Conservation (phyloP, 2,797 vertebrate genomes). For the Propithecus deckenii region DNA sequence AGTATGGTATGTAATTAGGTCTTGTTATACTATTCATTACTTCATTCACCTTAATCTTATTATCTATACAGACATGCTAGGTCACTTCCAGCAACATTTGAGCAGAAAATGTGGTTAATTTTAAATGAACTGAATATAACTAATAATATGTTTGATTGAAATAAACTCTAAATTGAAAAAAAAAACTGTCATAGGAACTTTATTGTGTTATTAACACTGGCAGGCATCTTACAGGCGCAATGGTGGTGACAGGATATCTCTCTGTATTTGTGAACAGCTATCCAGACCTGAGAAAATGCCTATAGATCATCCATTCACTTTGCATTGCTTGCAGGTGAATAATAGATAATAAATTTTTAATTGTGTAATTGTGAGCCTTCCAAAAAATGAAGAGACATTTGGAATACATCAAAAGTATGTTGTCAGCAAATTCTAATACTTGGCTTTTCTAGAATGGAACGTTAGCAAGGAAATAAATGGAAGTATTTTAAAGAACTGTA, state of each 20-base stretch:
- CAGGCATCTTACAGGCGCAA: not conserved
- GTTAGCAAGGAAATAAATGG: not conserved
- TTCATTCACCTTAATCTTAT: constrained; percentile 76
- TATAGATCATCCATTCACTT: not conserved
- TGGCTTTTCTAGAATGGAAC: not conserved
- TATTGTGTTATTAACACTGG: constrained; percentile 59
- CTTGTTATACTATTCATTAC: constrained; percentile 66
- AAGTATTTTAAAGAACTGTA: constrained; percentile 13
- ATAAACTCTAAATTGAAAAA: constrained; percentile 63
- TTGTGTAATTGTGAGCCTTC: not conserved
- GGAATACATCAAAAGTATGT: not conserved
- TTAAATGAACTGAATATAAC: constrained; percentile 64
- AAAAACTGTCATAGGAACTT: constrained; percentile 37
- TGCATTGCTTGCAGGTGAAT: not conserved
- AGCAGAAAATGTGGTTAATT: constrained; percentile 73
- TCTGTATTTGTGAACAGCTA: constrained; percentile 41
- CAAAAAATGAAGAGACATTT: not conserved
- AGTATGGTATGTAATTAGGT: constrained; percentile 68
- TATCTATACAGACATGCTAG: constrained; percentile 58
- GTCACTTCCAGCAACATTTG: constrained; percentile 73
- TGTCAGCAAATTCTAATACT: constrained; percentile 20
- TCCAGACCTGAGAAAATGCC: not conserved
- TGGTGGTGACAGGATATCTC: not conserved
- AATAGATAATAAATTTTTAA: constrained; percentile 13
- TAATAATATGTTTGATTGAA: constrained; percentile 72